Evolutionary conservation across 1,140 invertebrate species (phyloP), one percentile per base, ranked within the genome.

Genomic region (Heliothis virescens): DNA sequence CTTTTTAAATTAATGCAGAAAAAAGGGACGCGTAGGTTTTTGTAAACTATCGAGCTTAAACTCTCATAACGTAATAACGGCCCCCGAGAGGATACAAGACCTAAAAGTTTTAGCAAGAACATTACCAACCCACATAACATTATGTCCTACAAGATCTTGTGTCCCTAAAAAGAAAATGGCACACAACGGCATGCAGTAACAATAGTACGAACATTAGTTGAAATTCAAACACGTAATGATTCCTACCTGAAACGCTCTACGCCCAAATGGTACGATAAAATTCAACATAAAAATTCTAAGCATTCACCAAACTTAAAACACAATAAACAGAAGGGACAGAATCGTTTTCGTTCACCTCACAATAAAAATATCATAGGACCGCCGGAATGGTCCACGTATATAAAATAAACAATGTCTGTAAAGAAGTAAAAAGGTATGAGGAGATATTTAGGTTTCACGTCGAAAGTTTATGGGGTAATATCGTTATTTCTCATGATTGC

Each of bases 321-420:
- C 85, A 86, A 90, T 88, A 88, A 90, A 88, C 82, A 86, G 83
- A 75, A 82, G 82, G 82, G 82, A 81, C 71, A 74, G 79, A 79
- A 84, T 85, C 83, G 79, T 89, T 88, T 85, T 80, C 81, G 71
- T 86, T 86, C 83, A 89, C 83, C 85, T 88, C 81, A 86, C 85
- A 87, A 90, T 92, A 91, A 91, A 89, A 90, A 88, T 85, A 86
- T 86, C 84, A 87, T 86, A 87, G 80, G 67, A 65, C 80, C 63
- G 53, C 72, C 57, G 53, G 83, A 88, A 89, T 80, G 74, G 83
- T 81, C 82, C 85, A 85, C 86, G 86, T 86, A 82, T 82, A 86
- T 84, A 84, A 87, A 89, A 90, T 87, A 89, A 89, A 87, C 81
- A 87, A 87, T 83, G 53, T 52, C 76, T 74, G 71, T 83, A 80